These are phyloP conservation scores for Apus apus DNA, from an alignment of 2,113 vertebrate species.

Conservation along the genomic window DNA sequence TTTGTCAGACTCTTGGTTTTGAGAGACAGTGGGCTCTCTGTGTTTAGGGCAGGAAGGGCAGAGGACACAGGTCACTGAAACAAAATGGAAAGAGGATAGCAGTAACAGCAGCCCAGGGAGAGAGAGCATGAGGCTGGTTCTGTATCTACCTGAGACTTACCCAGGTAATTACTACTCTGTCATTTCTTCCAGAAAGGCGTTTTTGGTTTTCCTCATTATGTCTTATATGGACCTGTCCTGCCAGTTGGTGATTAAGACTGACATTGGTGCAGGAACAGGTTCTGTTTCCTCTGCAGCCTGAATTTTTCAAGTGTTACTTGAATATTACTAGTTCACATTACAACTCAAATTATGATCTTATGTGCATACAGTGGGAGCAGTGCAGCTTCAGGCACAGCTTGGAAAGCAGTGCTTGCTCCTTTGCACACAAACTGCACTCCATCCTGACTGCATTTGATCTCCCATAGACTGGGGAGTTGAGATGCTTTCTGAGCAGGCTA, in stretches of 20 bases:
- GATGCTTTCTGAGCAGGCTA: not conserved
- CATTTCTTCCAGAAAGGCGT: not conserved
- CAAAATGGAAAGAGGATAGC: not conserved
- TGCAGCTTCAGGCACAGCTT: not conserved
- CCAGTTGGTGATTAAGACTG: not conserved
- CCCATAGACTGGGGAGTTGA: not conserved
- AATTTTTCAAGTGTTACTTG: not conserved
- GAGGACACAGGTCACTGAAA: not conserved
- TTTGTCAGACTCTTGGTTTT: not conserved
- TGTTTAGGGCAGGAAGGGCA: not conserved
- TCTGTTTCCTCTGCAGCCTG: not conserved
- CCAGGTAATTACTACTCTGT: not conserved
- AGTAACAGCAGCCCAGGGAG: not conserved
- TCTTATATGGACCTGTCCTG: not conserved
- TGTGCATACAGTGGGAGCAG: not conserved
- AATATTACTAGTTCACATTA: not conserved
- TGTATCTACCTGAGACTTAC: not conserved
- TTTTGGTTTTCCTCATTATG: too few relatives aligned
- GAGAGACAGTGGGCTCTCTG: not conserved
- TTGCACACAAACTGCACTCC: too few relatives aligned
- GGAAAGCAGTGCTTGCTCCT: not conserved
- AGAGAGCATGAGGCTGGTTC: not conserved
- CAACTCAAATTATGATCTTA: not conserved
- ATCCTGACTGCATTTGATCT: not conserved
- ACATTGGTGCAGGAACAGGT: accelerated